A percentile compares a stretch with the other conserved stretches of the same genome.
These are phyloP conservation scores for Sesia bembeciformis DNA, from an alignment of 2,888 invertebrate species.

Conservation along the genomic window DNA sequence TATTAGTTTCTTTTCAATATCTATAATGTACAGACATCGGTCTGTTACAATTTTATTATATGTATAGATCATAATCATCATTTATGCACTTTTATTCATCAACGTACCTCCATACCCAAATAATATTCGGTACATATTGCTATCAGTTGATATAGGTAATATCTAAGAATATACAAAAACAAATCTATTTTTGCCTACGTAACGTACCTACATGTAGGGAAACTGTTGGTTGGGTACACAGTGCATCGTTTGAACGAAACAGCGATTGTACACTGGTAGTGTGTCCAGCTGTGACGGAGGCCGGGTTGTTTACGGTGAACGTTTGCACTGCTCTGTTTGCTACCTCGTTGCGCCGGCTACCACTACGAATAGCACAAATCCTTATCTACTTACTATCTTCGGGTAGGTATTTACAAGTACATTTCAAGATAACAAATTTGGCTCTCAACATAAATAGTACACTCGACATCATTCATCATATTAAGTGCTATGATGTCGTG, in stretches of 20 bases:
- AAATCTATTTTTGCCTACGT: too few relatives aligned
- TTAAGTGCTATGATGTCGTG: not conserved
- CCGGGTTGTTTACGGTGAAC: conserved; percentile 46
- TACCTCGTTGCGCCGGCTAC: conserved; percentile 2
- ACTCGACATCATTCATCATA: not conserved
- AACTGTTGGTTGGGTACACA: not conserved
- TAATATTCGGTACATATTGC: too few relatives aligned
- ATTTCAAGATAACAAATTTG: not conserved
- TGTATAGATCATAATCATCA: too few relatives aligned
- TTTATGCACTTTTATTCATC: too few relatives aligned
- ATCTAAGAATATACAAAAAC: too few relatives aligned
- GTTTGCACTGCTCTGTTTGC: conserved; percentile 51
- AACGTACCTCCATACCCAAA: too few relatives aligned
- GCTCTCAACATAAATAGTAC: not conserved
- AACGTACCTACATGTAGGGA: too few relatives aligned
- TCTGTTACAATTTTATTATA: too few relatives aligned
- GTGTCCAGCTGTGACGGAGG: conserved; percentile 21
- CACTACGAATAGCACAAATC: not conserved
- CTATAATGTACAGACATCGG: too few relatives aligned
- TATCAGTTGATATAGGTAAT: too few relatives aligned
- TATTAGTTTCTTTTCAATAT: too few relatives aligned
- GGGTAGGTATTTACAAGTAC: not conserved
- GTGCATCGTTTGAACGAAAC: conserved; percentile 6
- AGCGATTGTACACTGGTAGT: conserved; percentile 6
- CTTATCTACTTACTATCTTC: not conserved